Percentiles rank a stretch among this genome's conserved stretches.
Evolutionary conservation across 2,888 invertebrate genomes (phyloP).

Genomic region (Drosophila austrosaltans): DNA sequence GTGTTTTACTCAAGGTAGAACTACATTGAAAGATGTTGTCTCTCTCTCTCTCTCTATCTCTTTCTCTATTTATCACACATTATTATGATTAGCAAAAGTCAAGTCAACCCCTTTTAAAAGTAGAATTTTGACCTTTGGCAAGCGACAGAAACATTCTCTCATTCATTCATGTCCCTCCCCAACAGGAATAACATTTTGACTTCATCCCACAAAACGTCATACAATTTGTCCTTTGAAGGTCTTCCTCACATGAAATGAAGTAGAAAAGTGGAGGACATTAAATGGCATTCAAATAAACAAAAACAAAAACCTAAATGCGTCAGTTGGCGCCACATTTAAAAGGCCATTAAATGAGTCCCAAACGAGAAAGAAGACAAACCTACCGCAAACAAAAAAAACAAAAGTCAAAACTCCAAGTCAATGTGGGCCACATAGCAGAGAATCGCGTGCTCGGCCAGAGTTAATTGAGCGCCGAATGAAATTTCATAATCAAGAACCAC

Average conservation of each 20-base stretch:
- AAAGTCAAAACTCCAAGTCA: constrained; percentile 24
- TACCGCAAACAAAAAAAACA: not conserved
- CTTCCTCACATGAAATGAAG: constrained; percentile 8
- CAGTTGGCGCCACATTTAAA: constrained; percentile 18
- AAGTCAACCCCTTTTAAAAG: not conserved
- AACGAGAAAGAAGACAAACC: not conserved
- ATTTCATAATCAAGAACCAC: constrained; percentile 68
- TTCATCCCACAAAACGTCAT: constrained; percentile 1
- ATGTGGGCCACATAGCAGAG: constrained; percentile 55
- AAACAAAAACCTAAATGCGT: not conserved
- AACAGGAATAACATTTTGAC: constrained; percentile 6
- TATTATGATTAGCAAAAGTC: not conserved
- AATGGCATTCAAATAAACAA: constrained; percentile 15
- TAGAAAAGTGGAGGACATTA: constrained; percentile 9
- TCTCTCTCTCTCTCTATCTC: not conserved
- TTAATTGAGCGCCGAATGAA: constrained; percentile 73
- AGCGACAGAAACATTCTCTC: not conserved
- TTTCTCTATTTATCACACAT: not conserved
- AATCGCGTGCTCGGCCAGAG: constrained; percentile 67
- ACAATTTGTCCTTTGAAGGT: constrained; percentile 8
- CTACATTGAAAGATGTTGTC: not conserved
- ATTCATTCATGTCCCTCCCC: not conserved
- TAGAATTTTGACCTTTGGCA: constrained; percentile 1
- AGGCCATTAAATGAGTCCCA: constrained; percentile 10
- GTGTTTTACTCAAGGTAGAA: not conserved